These are phyloP conservation scores for Dryomyza anilis DNA, from an alignment of 2,888 invertebrate species.

Conservation along the genomic window DNA sequence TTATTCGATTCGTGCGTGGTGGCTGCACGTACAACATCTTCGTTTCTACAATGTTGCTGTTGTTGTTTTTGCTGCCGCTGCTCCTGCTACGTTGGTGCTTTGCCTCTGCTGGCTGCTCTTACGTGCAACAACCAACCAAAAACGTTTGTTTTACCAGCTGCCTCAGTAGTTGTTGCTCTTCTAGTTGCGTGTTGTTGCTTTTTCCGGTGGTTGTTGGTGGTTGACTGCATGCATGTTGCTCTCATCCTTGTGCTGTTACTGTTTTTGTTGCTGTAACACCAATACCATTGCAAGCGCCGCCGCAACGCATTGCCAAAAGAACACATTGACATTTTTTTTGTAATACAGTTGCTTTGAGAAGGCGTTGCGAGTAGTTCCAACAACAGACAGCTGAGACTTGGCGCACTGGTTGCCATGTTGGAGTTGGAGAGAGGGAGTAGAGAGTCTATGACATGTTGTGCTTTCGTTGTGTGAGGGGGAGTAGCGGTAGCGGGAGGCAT, in stretches of 20 bases:
- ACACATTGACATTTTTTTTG: conserved; percentile 30
- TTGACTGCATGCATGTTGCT: background rate
- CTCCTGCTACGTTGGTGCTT: conserved; percentile 25
- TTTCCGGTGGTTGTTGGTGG: conserved; percentile 13
- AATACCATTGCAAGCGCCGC: conserved; percentile 17
- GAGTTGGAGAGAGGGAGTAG: background rate
- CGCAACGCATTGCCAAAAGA: too few relatives aligned
- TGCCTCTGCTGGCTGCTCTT: too few relatives aligned
- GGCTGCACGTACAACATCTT: conserved; percentile 13
- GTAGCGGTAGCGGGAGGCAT: background rate
- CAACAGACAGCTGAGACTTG: background rate
- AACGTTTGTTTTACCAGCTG: conserved; percentile 45
- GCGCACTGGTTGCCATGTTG: conserved; percentile 4
- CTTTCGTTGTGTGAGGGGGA: background rate
- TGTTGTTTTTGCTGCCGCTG: conserved; percentile 27
- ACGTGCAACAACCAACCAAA: conserved; percentile 55
- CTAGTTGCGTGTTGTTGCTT: conserved; percentile 15
- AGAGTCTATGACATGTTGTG: background rate
- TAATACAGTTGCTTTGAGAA: conserved; percentile 21
- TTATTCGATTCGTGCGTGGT: too few relatives aligned
- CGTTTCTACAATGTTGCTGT: conserved; percentile 9
- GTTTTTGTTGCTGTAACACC: too few relatives aligned
- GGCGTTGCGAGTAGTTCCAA: conserved; percentile 8
- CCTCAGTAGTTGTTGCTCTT: conserved; percentile 15
- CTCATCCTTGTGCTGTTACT: too few relatives aligned